Conservation (phyloP, 2,888 invertebrate genomes). For the Calameuta idolon region DNA sequence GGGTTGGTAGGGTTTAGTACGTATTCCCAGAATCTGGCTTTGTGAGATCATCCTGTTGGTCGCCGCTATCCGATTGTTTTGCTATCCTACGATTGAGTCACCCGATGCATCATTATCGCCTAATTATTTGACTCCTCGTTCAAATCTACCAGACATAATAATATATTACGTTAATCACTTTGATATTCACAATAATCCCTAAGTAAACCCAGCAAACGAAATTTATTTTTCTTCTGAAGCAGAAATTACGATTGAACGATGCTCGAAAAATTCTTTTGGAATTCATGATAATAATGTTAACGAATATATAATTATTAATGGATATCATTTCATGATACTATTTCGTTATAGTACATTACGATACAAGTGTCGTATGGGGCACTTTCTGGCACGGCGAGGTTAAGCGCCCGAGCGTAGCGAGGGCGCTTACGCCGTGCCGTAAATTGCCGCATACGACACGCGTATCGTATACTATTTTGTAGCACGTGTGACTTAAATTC, state of each 20-base stretch:
- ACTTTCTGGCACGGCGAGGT: too few relatives aligned
- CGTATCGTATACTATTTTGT: too few relatives aligned
- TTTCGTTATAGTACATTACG: too few relatives aligned
- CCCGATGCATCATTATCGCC: background rate
- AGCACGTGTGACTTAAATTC: too few relatives aligned
- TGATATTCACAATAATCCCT: background rate
- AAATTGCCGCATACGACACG: too few relatives aligned
- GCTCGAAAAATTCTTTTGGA: background rate
- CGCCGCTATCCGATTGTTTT: background rate
- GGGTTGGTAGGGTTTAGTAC: constrained; percentile 4
- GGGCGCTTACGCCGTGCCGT: too few relatives aligned
- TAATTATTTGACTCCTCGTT: background rate
- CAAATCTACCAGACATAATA: background rate
- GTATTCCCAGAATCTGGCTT: constrained; percentile 19
- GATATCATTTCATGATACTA: background rate
- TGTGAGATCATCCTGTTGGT: constrained; percentile 30
- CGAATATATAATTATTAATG: background rate
- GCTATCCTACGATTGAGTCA: background rate
- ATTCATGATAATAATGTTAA: background rate
- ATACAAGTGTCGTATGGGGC: too few relatives aligned
- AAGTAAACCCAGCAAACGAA: background rate
- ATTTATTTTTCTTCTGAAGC: background rate
- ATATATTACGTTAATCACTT: background rate
- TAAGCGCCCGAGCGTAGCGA: too few relatives aligned
- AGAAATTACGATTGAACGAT: background rate